Conservation (phyloP, 1,140 invertebrate species). For the Oncopodura yosiiana region DNA sequence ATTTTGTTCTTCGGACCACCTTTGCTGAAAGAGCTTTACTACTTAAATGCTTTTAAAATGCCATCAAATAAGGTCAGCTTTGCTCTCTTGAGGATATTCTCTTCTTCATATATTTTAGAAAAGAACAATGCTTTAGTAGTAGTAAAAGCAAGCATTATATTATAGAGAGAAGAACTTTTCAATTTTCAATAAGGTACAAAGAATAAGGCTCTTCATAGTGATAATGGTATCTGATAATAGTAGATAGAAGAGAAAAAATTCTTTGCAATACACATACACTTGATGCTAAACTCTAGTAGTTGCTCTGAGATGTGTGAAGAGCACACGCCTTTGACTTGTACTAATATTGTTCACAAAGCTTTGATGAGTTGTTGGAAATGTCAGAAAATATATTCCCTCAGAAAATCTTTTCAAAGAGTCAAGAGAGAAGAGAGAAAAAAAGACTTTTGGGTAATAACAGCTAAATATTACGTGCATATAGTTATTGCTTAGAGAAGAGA, state of each 20-base stretch:
- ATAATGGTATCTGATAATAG: slow-evolving; percentile 19
- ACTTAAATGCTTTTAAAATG: slow-evolving; percentile 31
- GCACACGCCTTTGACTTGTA: slow-evolving; percentile 29
- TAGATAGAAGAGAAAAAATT: background rate
- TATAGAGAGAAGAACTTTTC: slow-evolving; percentile 4
- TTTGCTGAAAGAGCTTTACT: too few species aligned
- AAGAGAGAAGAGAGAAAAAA: too few species aligned
- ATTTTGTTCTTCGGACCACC: slow-evolving; percentile 20
- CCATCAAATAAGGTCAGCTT: slow-evolving; percentile 28
- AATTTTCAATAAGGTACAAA: background rate
- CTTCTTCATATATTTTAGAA: too few species aligned
- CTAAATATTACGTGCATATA: too few species aligned
- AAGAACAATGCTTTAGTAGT: too few species aligned
- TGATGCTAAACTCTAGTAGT: background rate
- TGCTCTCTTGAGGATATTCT: slow-evolving; percentile 8
- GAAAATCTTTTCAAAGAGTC: slow-evolving; percentile 15
- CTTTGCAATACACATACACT: background rate
- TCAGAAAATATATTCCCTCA: slow-evolving; percentile 24
- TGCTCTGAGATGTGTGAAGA: slow-evolving; percentile 15
- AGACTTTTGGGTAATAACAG: too few species aligned
- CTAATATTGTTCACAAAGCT: slow-evolving; percentile 13
- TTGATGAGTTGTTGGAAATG: slow-evolving; percentile 26
- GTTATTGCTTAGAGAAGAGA: too few species aligned
- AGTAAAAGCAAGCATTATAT: too few species aligned
- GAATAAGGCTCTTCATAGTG: slow-evolving; percentile 5